Conservation (phyloP, 2,797 vertebrate species). For the Rhinella marina region DNA sequence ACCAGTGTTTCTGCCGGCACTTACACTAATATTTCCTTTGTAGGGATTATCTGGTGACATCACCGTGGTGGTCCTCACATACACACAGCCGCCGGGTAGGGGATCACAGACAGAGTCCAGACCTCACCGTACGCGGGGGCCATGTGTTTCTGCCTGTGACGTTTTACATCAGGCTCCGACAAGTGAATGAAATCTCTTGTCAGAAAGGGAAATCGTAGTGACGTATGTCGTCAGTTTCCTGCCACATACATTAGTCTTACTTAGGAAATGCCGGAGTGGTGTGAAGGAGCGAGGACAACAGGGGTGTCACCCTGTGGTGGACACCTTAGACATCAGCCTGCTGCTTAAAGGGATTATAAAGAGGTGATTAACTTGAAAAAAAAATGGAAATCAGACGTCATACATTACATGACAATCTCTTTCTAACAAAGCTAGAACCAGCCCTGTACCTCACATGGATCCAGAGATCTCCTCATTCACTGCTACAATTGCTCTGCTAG, state of each 20-base stretch:
- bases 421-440: too few relatives aligned
- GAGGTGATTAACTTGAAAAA: too few relatives aligned
- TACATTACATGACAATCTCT: too few relatives aligned
- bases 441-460: too few relatives aligned
- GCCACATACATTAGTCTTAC: not conserved
- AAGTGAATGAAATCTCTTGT: not conserved
- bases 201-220: not conserved
- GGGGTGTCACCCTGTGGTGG: not conserved
- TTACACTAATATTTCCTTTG: constrained; percentile 27
- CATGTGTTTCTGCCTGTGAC: not conserved
- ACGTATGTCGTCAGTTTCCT: not conserved
- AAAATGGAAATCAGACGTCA: too few relatives aligned
- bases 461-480: too few relatives aligned
- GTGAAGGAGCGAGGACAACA: not conserved
- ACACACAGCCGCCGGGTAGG: not conserved
- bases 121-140: not conserved
- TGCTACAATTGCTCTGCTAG: too few relatives aligned
- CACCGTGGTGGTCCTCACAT: not conserved
- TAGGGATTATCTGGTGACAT: constrained; percentile 4
- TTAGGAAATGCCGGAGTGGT: not conserved
- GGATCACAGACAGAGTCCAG: not conserved
- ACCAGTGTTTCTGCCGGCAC: not conserved
- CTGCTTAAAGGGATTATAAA: too few relatives aligned
- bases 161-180: too few relatives aligned
- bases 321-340: too few relatives aligned